These are phyloP conservation scores for Cyanoramphus novaezelandiae DNA, from an alignment of 2,113 vertebrate genomes.

Conservation along the genomic window DNA sequence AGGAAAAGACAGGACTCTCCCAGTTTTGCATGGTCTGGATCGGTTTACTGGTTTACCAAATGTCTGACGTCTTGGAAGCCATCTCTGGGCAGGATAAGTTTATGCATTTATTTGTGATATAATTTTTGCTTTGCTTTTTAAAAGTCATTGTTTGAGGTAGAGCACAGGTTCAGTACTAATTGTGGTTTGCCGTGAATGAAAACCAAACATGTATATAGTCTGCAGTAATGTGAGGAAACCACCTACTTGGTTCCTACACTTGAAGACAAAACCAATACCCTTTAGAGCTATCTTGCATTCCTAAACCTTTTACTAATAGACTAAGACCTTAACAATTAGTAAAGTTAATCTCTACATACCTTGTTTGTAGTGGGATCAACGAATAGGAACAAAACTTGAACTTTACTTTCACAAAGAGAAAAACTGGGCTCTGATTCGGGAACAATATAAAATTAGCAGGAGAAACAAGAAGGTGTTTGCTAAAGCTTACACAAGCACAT, in stretches of 20 bases:
- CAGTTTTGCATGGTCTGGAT: conserved; percentile 37
- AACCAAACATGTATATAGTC: not conserved
- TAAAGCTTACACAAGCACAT: not conserved
- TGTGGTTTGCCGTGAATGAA: not conserved
- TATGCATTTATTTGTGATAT: not conserved
- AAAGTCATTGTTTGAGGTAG: not conserved
- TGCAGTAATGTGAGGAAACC: not conserved
- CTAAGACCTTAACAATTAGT: not conserved
- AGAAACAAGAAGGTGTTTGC: not conserved
- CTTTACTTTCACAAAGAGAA: not conserved
- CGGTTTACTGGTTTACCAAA: not conserved
- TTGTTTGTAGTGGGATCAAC: not conserved
- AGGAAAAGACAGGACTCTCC: not conserved
- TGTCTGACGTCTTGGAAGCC: not conserved
- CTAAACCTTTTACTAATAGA: not conserved
- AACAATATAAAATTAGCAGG: not conserved
- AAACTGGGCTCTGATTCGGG: not conserved
- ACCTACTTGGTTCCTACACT: not conserved
- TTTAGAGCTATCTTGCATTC: not conserved
- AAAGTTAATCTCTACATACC: not conserved
- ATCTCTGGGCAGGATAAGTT: not conserved
- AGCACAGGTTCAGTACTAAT: not conserved
- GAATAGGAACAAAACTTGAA: not conserved
- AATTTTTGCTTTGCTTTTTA: not conserved
- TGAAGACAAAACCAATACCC: not conserved